A percentile compares a stretch with the other conserved stretches of the same genome.
These are phyloP conservation scores for Thymelicus lineola DNA, from an alignment of 2,888 invertebrate species.

Conservation along the genomic window DNA sequence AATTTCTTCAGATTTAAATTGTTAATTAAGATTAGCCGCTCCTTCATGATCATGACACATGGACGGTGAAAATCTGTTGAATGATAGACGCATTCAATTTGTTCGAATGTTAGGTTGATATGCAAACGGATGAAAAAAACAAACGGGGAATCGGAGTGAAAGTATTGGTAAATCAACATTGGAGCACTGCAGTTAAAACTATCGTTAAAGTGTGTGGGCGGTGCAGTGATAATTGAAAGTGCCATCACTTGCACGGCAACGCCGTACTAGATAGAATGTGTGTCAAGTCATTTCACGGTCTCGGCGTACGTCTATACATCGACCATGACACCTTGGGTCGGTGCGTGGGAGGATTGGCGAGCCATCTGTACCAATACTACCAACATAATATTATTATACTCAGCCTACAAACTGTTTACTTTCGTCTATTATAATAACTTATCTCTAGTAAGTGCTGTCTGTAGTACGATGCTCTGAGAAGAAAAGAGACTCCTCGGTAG, in stretches of 20 bases:
- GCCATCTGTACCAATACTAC: conserved; percentile 51
- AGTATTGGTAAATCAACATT: conserved; percentile 68
- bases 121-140: conserved; percentile 51
- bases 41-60: conserved; percentile 62
- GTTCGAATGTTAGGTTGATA: conserved; percentile 58
- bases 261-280: conserved; percentile 71
- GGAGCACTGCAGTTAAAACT: conserved; percentile 71
- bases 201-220: conserved; percentile 65
- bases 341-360: conserved; percentile 51
- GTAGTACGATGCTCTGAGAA: no score
- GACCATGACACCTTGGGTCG: conserved; percentile 61
- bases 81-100: conserved; percentile 69
- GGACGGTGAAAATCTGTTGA: conserved; percentile 69
- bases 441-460: no score
- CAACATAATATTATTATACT: conserved; percentile 40
- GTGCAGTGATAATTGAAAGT: conserved; percentile 81
- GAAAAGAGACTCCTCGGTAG: no score
- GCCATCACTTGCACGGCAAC: conserved; percentile 71
- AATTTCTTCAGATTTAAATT: conserved; percentile 60
- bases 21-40: conserved; percentile 72
- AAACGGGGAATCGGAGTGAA: conserved; percentile 70
- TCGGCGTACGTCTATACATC: conserved; percentile 62
- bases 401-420: neutral
- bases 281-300: conserved; percentile 80
- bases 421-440: neutral